Evolutionary conservation across 2,113 vertebrate genomes (phyloP), one percentile per base, ranked within the genome.

Genomic region (Tursiops truncatus): DNA sequence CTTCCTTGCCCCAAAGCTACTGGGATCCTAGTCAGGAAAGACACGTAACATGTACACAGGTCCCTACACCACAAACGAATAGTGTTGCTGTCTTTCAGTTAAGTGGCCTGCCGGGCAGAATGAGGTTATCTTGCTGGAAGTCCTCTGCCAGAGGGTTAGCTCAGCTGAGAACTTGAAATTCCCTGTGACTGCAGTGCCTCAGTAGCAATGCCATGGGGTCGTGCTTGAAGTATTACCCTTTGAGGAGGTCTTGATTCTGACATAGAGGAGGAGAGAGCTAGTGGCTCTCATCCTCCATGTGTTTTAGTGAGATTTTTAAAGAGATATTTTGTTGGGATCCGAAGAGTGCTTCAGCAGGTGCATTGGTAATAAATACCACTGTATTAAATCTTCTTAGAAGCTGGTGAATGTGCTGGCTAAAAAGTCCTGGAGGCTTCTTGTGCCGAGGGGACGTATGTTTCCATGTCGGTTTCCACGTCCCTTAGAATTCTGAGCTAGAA

Each of bases 1-100:
- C 53, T 36, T 94, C 71, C 95, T 97, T 92, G 96, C 96, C 97
- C 83, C 41, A 53, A 12, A 95, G 97, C 93, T 50, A 68, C 21
- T 5, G 92, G n/a, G 84, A 93, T 47, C 56, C 56, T 84, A 14
- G 5, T 11, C 41, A 81, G 90, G 84, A 62, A 95, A 96, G 87
- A 58, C 73, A 0, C 10, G 1, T 12, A 5, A 68, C 41, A 2
- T 10, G 33, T n/a, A 89, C 80, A 36, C n/a, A 36, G 58, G 68
- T 79, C 58, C 65, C n/a, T 21, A 14, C 5, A 20, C 67, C 85
- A 3, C 23, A 4, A 1, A 12, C 21, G 15, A 31, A 14, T 1
- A 2, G 80, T n/a, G 65, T 2, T 47, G 77, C 82, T 92, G 77
- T 60, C 92, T 8, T 82, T 60, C n/a, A 1, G 1, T 79, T 38